Base-by-base conservation (phyloP, 2,113 vertebrate species). In the Genyomyrus donnyi region DNA sequence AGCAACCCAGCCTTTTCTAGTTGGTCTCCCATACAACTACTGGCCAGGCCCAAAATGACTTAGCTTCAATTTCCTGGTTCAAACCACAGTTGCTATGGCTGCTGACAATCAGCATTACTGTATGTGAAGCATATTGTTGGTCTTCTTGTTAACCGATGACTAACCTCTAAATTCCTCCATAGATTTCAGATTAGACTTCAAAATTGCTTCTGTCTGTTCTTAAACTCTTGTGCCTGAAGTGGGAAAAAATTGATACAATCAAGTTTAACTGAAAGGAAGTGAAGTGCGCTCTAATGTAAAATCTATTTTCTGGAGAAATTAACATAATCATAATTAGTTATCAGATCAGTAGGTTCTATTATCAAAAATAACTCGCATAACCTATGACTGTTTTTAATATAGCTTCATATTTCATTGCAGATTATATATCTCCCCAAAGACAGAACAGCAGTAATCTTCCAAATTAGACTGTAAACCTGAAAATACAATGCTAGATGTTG, bases 261-360 rank as follows among this genome's bases (percentile, higher is more conserved):
- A 48, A 86, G 45, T 49, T 50, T 86, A 86, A 86, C 46, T 86
- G 84, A 50, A 15, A 49, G 74, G 74, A 80, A 80, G 35, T 80
- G 74, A 80, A 80, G 74, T 42, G 13, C 15, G 10, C 17, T 42
- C 15, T 80, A 17, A 80, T 80, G 31, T 80, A 80, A 80, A 80
- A 80, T 80, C 74, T 80, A 80, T 80, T 80, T 80, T 80, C 74
- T 80, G 74, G 35, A 42, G 35, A 80, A 80, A 80, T 42, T 42
- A 80, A 80, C 13, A 80, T 35, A 80, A 80, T 80, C 74, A 27
- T 80, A 80, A 80, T 80, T 35, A 80, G 74, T 31, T 66, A 66
- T 70, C 74, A 42, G 74, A 80, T 80, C 74, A 80, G 74, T 80
- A 80, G 74, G 31, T 80, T 13, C 11, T 80, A 42, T 80, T 80